phyloP scores from a whole-genome alignment of 2,113 vertebrate species.

The Oncorhynchus tshawytscha region DNA sequence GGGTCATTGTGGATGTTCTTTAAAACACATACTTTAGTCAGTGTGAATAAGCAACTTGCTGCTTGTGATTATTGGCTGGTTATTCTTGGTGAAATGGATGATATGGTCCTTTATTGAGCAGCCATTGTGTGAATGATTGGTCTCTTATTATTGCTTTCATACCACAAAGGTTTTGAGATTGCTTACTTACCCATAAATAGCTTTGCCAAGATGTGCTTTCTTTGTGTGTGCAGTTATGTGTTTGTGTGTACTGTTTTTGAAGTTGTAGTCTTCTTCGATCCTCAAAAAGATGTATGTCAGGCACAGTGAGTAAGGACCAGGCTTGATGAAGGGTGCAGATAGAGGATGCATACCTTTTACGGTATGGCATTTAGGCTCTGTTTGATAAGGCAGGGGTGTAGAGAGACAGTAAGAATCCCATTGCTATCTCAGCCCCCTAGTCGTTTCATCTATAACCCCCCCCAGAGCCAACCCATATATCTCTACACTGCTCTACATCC shows the following conservation, averaged over 20 bases:
- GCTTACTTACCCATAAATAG: slow-evolving; percentile 21
- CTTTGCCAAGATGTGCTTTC: neutral
- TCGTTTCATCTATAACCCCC: neutral
- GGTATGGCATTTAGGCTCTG: slow-evolving; percentile 27
- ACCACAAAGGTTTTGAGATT: neutral
- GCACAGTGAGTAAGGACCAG: neutral
- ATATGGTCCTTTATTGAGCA: slow-evolving; percentile 30
- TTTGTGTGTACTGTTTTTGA: slow-evolving; percentile 38
- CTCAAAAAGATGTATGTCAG: slow-evolving; percentile 2
- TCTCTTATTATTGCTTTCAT: neutral
- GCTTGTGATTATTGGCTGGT: slow-evolving; percentile 20
- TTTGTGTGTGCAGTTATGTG: no score
- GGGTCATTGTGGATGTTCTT: slow-evolving; percentile 8
- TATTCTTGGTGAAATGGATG: neutral
- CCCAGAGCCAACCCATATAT: no score
- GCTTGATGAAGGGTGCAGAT: slow-evolving; percentile 12
- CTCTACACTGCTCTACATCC: no score
- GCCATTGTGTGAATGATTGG: slow-evolving; percentile 6
- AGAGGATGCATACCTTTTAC: slow-evolving; percentile 35
- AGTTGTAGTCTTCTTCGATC: slow-evolving; percentile 24
- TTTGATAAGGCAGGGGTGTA: slow-evolving; percentile 22
- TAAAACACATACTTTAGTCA: neutral
- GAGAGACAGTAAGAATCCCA: slow-evolving; percentile 14
- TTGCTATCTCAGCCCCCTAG: neutral
- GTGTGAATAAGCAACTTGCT: neutral